Evolutionary conservation across 2,888 invertebrate species (phyloP).

Genomic region (Erebia ligea): DNA sequence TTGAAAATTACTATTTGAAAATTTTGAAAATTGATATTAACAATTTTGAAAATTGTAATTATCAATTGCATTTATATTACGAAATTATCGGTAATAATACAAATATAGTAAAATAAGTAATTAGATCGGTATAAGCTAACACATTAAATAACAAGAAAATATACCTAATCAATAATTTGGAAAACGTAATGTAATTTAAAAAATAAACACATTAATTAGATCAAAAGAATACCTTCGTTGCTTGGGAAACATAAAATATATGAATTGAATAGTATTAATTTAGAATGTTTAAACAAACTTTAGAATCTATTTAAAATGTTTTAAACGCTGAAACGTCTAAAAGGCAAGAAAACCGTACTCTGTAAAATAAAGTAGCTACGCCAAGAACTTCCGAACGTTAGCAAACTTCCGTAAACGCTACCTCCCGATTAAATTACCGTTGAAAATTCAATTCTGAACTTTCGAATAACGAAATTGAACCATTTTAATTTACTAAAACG

Average conservation of each 20-base stretch:
- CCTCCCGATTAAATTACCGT: slow-evolving; percentile 35
- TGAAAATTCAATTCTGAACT: slow-evolving; percentile 33
- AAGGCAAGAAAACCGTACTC: slow-evolving; percentile 23
- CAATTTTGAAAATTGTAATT: too few relatives aligned
- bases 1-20: too few relatives aligned
- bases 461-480: slow-evolving; percentile 30
- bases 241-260: not conserved
- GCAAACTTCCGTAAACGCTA: slow-evolving; percentile 34
- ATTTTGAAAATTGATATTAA: too few relatives aligned
- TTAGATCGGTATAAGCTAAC: too few relatives aligned
- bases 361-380: slow-evolving; percentile 23
- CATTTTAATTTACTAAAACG: slow-evolving; percentile 22
- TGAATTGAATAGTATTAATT: not conserved
- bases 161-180: too few relatives aligned
- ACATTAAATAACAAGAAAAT: too few relatives aligned
- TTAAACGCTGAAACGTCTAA: slow-evolving; percentile 16
- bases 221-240: too few relatives aligned
- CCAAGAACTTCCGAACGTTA: slow-evolving; percentile 28
- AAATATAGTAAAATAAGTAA: not conserved
- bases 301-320: slow-evolving; percentile 16
- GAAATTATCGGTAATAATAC: not conserved
- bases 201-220: too few relatives aligned
- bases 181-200: too few relatives aligned
- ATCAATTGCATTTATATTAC: too few relatives aligned
- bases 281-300: not conserved